A percentile compares a stretch with the other conserved stretches of the same genome.
These are phyloP conservation scores for Narcine bancroftii DNA, from an alignment of 2,113 vertebrate species.

Conservation along the genomic window DNA sequence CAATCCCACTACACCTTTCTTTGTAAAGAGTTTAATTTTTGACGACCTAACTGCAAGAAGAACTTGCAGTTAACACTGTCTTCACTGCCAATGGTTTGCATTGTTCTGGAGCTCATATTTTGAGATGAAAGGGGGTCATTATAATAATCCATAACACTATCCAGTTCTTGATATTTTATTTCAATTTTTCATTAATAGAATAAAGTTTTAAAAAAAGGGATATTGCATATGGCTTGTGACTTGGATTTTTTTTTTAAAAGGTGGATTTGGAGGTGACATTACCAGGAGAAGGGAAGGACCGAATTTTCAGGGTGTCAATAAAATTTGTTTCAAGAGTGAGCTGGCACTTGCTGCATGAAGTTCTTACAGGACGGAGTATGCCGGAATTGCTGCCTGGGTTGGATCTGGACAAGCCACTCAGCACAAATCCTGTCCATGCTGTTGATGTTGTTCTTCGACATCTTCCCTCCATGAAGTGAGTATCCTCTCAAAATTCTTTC, in stretches of 20 bases:
- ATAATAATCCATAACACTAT: background rate
- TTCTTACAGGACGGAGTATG: constrained; percentile 90
- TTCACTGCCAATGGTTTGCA: background rate
- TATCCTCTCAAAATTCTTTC: background rate
- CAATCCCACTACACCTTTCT: background rate
- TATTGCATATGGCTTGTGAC: background rate
- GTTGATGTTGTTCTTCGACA: constrained; percentile 97
- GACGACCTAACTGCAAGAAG: background rate
- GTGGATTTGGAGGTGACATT: constrained; percentile 99
- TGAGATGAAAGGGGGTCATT: background rate
- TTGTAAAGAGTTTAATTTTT: background rate
- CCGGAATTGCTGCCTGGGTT: constrained; percentile 70
- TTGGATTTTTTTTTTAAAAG: constrained; percentile 49
- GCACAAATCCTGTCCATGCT: constrained; percentile 97
- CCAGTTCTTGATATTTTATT: background rate
- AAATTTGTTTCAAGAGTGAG: constrained; percentile 97
- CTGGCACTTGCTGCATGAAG: constrained; percentile 97
- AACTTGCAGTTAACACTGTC: background rate
- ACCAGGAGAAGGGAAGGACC: constrained; percentile 94
- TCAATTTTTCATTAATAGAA: background rate
- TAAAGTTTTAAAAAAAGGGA: too few species aligned
- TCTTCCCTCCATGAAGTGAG: constrained; percentile 98
- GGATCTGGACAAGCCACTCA: constrained; percentile 98
- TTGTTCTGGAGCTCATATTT: background rate
- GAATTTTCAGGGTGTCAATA: constrained; percentile 93